phyloP scores from a whole-genome alignment of 2,113 vertebrate genomes.

The Psephotus haematonotus region DNA sequence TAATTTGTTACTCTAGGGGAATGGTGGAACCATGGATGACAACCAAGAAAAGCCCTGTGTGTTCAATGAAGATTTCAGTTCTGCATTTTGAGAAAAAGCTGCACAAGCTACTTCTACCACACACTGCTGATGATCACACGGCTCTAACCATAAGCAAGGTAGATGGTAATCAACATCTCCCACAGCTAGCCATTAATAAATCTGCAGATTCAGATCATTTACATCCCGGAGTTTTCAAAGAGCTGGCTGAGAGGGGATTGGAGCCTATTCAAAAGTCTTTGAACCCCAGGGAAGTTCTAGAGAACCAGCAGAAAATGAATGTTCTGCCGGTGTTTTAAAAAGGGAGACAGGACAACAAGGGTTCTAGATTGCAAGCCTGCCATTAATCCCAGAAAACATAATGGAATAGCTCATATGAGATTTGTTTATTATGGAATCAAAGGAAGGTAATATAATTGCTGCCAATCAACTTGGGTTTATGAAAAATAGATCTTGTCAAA shows the following conservation, averaged over 20 bases:
- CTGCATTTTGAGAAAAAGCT: slow-evolving; percentile 52
- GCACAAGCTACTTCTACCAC: slow-evolving; percentile 64
- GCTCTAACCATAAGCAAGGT: slow-evolving; percentile 61
- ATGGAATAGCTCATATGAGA: slow-evolving; percentile 31
- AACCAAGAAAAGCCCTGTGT: neutral
- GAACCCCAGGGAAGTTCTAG: slow-evolving; percentile 53
- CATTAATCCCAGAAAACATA: slow-evolving; percentile 36
- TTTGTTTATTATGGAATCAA: slow-evolving; percentile 67
- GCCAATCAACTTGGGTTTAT: slow-evolving; percentile 69
- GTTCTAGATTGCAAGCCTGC: slow-evolving; percentile 47
- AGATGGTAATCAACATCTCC: slow-evolving; percentile 71
- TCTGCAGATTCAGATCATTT: slow-evolving; percentile 67
- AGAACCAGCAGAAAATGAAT: slow-evolving; percentile 12
- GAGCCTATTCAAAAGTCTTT: slow-evolving; percentile 5
- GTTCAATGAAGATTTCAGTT: slow-evolving; percentile 38
- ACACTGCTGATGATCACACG: slow-evolving; percentile 50
- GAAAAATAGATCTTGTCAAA: slow-evolving; percentile 74
- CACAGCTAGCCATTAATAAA: slow-evolving; percentile 70
- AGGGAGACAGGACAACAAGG: neutral
- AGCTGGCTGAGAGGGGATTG: slow-evolving; percentile 21
- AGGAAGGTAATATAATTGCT: slow-evolving; percentile 68
- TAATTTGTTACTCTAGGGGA: slow-evolving; percentile 39
- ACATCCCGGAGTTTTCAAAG: slow-evolving; percentile 32
- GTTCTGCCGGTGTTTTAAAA: neutral
- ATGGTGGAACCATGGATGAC: slow-evolving; percentile 26